Evolutionary conservation across 2,888 invertebrate genomes (phyloP), one percentile per base, ranked within the genome.

Genomic region (Mantis religiosa): DNA sequence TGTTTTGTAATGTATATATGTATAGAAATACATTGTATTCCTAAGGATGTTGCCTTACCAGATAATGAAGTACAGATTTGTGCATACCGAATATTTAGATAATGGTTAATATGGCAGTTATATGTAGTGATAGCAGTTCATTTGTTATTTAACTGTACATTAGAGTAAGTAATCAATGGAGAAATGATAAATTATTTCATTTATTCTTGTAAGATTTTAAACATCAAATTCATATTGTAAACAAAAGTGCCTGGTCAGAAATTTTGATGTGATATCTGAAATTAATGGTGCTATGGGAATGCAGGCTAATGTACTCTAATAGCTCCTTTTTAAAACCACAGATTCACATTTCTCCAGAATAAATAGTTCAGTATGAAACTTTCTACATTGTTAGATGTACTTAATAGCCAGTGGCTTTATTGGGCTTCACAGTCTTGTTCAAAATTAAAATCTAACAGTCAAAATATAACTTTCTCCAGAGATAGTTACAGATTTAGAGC

Each of bases 231-330:
- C 30, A 14, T 30, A 15, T 86, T 86, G 81, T 25, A 81, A 28
- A 54, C 28, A 28, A 81, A 86, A 86, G 81, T 86, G 86, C 86
- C 86, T 81, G 81, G 86, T 86, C 86, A 27, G 28, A 81, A 86
- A 71, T 27, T 30, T n/a, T 86, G 28, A 71, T 86, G 86, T 86
- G 86, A 86, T 81, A 86, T 54, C 28, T 15, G 86, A 81, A 81
- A 71, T 30, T 81, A 47, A 25, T 28, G 86, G 81, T 81, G 86
- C 81, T 86, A 30, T n/a, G 54, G 54, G 28, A 28, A 28, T 54
- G 86, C 41, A 30, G 27, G 28, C 54, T 71, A 71, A 71, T 71
- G 54, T 71, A 71, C 54, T 71, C 54, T 71, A 71, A 71, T 71
- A 71, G 54, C 54, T 71, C 54, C 54, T 71, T 71, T 71, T 71